phyloP scores from a whole-genome alignment of 30 jellyfish, hydroid and myxozoan genomes.

The Turritopsis dohrnii region DNA sequence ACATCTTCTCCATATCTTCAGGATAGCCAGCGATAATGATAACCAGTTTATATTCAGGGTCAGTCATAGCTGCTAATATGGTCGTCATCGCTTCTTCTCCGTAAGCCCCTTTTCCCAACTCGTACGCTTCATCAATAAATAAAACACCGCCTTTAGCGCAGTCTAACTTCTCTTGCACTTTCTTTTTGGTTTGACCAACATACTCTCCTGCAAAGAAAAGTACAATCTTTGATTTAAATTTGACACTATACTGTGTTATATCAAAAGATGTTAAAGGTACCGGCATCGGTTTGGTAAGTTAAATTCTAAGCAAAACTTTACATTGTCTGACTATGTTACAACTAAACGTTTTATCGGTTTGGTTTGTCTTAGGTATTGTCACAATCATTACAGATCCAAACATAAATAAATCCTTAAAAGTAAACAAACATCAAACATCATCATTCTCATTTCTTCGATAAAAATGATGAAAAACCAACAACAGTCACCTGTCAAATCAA shows the following conservation, averaged over 20 bases:
- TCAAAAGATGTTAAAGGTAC: no score
- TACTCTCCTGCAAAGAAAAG: conserved; percentile 23
- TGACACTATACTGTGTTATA: no score
- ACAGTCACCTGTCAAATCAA: conserved; percentile 22
- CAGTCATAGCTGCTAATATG: conserved; percentile 31
- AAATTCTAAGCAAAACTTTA: no score
- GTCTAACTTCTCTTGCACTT: conserved; percentile 18
- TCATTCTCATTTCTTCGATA: not conserved
- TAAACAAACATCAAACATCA: no score
- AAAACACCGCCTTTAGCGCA: conserved; percentile 27
- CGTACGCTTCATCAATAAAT: conserved; percentile 32
- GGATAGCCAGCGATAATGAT: conserved; percentile 31
- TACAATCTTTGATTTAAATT: no score
- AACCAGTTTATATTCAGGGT: conserved; percentile 23
- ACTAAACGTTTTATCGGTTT: no score
- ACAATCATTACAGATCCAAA: no score
- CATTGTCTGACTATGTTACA: no score
- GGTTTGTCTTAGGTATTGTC: no score
- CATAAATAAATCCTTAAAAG: no score
- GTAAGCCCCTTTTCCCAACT: conserved; percentile 24
- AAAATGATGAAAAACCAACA: not conserved
- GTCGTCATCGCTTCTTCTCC: conserved; percentile 29
- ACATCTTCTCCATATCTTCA: conserved; percentile 23
- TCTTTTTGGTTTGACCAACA: conserved; percentile 29
- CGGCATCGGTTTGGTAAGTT: no score